phyloP scores from a whole-genome alignment of 2,797 vertebrate species.

The Diplodus puntazzo region DNA sequence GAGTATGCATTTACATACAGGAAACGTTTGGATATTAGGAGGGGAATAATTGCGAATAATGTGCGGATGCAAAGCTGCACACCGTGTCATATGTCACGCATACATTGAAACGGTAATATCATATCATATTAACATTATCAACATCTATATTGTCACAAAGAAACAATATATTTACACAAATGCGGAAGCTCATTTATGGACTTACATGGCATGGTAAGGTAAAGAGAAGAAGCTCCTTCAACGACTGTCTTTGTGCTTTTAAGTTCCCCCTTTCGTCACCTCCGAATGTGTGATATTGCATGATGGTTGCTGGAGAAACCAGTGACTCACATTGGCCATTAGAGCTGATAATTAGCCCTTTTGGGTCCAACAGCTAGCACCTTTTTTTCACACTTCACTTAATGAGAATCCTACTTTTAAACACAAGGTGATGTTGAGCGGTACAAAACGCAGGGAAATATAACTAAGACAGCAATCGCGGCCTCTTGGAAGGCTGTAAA shows the following conservation, averaged over 20 bases:
- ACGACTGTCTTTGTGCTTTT: slow-evolving; percentile 24
- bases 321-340: slow-evolving; percentile 70
- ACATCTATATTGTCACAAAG: neutral
- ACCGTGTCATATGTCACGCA: neutral
- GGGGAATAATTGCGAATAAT: slow-evolving; percentile 34
- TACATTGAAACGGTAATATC: neutral
- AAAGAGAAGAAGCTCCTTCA: slow-evolving; percentile 15
- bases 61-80: neutral
- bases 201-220: neutral
- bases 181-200: neutral
- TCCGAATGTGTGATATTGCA: slow-evolving; percentile 81
- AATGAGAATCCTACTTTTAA: slow-evolving; percentile 72
- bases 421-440: slow-evolving; percentile 30
- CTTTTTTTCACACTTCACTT: slow-evolving; percentile 75
- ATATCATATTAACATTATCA: neutral
- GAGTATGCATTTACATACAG: slow-evolving; percentile 49
- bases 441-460: slow-evolving; percentile 34
- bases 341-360: slow-evolving; percentile 83
- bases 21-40: slow-evolving; percentile 48
- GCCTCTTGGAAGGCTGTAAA: slow-evolving; percentile 62
- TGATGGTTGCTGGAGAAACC: slow-evolving; percentile 80
- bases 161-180: neutral
- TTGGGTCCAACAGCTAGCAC: slow-evolving; percentile 78
- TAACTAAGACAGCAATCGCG: slow-evolving; percentile 55
- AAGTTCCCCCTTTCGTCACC: slow-evolving; percentile 50